Percentiles rank a stretch among this genome's conserved stretches.
Evolutionary conservation across 2,113 vertebrate species (phyloP).

Genomic region (Ictalurus punctatus): DNA sequence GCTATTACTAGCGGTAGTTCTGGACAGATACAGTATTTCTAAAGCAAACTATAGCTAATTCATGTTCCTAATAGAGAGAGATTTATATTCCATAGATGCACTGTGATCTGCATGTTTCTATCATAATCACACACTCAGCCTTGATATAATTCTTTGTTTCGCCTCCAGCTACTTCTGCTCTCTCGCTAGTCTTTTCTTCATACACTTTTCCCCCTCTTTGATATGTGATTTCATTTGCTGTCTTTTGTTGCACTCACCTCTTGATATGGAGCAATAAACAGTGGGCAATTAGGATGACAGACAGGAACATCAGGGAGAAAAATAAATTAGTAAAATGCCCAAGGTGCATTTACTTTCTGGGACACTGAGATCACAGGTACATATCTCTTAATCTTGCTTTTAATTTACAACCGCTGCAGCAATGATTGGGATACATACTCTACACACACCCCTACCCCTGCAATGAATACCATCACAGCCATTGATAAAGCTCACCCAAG

Average conservation of each 20-base stretch:
- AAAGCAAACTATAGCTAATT: conserved; percentile 11
- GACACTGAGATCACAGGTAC: conserved; percentile 21
- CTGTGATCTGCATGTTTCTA: neutral
- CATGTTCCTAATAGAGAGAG: neutral
- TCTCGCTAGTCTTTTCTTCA: neutral
- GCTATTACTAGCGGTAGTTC: neutral
- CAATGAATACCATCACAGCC: neutral
- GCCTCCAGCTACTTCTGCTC: conserved; percentile 19
- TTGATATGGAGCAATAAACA: conserved; percentile 31
- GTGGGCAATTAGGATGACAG: conserved; percentile 28
- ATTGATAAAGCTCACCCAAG: neutral
- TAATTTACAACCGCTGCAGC: conserved; percentile 34
- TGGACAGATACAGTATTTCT: neutral
- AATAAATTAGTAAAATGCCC: neutral
- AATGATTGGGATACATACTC: neutral
- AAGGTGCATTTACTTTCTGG: conserved; percentile 19
- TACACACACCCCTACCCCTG: neutral
- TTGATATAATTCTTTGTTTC: conserved; percentile 5
- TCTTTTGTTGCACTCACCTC: conserved; percentile 21
- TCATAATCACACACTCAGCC: conserved; percentile 9
- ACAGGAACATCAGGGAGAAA: conserved; percentile 1
- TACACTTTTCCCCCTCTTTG: conserved; percentile 16
- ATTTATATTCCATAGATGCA: conserved; percentile 10
- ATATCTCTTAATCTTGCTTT: conserved; percentile 41
- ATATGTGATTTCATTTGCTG: conserved; percentile 35